Conservation (phyloP, 2,113 vertebrate species). For the Xenopus laevis region DNA sequence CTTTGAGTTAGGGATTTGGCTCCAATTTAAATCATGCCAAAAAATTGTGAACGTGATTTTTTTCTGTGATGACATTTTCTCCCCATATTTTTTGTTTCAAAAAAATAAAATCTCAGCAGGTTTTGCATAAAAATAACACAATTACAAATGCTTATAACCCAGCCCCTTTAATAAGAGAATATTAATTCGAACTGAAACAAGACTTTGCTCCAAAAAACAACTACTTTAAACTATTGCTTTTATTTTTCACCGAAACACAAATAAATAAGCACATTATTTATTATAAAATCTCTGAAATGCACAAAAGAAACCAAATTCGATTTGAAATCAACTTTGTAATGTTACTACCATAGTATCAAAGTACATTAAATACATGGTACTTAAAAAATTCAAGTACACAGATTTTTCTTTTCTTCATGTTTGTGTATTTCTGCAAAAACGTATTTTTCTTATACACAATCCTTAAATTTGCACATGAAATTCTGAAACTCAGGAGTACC, state of each 20-base stretch:
- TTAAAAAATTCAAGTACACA: slow-evolving; percentile 79
- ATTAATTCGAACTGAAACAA: no score
- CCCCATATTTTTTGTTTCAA: no score
- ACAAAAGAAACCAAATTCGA: slow-evolving; percentile 73
- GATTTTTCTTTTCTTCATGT: slow-evolving; percentile 64
- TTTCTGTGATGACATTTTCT: no score
- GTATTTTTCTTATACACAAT: slow-evolving; percentile 69
- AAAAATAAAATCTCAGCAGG: no score
- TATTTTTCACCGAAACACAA: slow-evolving; percentile 78
- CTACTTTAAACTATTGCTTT: slow-evolving; percentile 82
- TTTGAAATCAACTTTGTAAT: slow-evolving; percentile 72
- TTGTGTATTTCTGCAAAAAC: slow-evolving; percentile 72
- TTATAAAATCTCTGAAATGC: slow-evolving; percentile 76
- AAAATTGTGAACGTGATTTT: no score
- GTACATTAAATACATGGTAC: slow-evolving; percentile 78
- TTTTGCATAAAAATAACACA: no score
- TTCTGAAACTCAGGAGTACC: slow-evolving; percentile 68
- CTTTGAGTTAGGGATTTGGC: no score
- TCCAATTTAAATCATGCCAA: no score
- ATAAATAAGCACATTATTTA: slow-evolving; percentile 78
- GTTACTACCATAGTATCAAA: slow-evolving; percentile 81
- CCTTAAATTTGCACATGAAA: slow-evolving; percentile 65
- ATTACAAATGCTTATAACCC: no score
- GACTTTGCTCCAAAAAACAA: neutral
- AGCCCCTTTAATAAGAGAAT: no score